Evolutionary conservation across 1,140 invertebrate species (phyloP), one percentile per base, ranked within the genome.

Genomic region (Heliothis virescens): DNA sequence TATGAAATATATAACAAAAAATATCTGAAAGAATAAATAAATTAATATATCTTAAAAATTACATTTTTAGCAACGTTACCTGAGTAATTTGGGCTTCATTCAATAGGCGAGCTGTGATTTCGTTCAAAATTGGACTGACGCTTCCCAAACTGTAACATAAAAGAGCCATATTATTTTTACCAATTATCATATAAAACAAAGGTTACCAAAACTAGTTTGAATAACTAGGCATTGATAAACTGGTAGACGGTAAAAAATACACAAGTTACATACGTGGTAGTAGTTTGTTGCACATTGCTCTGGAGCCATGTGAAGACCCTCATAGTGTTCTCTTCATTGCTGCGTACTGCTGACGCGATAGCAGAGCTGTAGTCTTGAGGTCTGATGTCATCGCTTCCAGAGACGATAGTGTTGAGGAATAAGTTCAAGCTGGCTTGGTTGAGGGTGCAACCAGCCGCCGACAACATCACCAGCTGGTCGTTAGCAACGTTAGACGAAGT

Each of bases 401-500:
- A 84, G 4, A 88, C 85, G 81, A 94, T 89, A 47, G 84, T 91
- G 79, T 87, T 83, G 34, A 89, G 84, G 84, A 85, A 95, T 76
- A 21, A 89, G 55, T 92, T 88, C 53, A 95, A 91, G 74, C 86
- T 87, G 3, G 55, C 73, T 15, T 90, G 81, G 76, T 95, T 87
- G 21, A 90, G 92, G 0, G 96, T 95, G 77, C 96, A 97, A 10
- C 96, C 96, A 12, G 96, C 94, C 0, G 95, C 94, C 76, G 86
- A 91, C n/a, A 96, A 87, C 88, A 97, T 95, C 3, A 95, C 93
- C 0, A 95, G 83, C 87, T 95, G 94, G 82, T 96, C 96, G 50
- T 92, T 94, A 1, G 95, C 90, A n/a, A 96, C 86, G 10, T 94
- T 93, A 82, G 95, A 92, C 5, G 78, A 81, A 21, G 88, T 81